Conservation (phyloP, 2,113 vertebrate genomes). For the Notothenia rossii region DNA sequence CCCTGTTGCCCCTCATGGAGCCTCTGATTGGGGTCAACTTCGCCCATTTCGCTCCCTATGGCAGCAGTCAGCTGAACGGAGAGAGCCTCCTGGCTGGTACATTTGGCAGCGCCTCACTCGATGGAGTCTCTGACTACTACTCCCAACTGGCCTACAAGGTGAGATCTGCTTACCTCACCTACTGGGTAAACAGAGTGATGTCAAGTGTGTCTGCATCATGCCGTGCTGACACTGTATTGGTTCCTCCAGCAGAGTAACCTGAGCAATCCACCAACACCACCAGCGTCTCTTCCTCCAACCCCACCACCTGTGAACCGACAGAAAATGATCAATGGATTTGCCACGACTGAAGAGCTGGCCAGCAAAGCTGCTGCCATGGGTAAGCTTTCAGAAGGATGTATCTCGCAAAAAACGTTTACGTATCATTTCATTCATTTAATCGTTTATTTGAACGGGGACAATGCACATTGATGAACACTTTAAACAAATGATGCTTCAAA, state of each 20-base stretch:
- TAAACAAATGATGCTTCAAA: too few relatives aligned
- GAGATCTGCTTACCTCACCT: slow-evolving; percentile 11
- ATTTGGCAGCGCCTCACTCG: slow-evolving; percentile 95
- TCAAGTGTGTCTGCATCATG: not conserved
- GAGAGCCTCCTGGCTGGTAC: slow-evolving; percentile 94
- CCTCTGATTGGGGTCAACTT: slow-evolving; percentile 97
- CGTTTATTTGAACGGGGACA: too few relatives aligned
- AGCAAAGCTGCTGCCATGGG: slow-evolving; percentile 92
- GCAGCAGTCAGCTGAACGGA: slow-evolving; percentile 92
- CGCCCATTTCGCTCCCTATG: slow-evolving; percentile 96
- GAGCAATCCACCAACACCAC: slow-evolving; percentile 98
- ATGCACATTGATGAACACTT: too few relatives aligned
- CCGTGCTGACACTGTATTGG: slow-evolving; percentile 41
- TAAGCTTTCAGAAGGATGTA: slow-evolving; percentile 74
- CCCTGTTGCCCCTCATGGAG: slow-evolving; percentile 97
- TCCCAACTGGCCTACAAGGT: slow-evolving; percentile 96
- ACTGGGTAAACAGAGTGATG: not conserved
- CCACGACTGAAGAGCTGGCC: slow-evolving; percentile 95
- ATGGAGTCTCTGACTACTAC: slow-evolving; percentile 97
- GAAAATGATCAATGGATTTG: slow-evolving; percentile 98
- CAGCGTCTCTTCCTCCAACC: slow-evolving; percentile 97
- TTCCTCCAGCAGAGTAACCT: slow-evolving; percentile 94
- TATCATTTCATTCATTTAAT: too few relatives aligned
- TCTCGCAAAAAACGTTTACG: too few relatives aligned
- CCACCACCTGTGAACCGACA: slow-evolving; percentile 94